Percentiles rank a stretch among this genome's conserved stretches.
Evolutionary conservation across 37 sponge, comb jelly and placozoan species (phyloP).

Genomic region (Ephydatia muelleri): DNA sequence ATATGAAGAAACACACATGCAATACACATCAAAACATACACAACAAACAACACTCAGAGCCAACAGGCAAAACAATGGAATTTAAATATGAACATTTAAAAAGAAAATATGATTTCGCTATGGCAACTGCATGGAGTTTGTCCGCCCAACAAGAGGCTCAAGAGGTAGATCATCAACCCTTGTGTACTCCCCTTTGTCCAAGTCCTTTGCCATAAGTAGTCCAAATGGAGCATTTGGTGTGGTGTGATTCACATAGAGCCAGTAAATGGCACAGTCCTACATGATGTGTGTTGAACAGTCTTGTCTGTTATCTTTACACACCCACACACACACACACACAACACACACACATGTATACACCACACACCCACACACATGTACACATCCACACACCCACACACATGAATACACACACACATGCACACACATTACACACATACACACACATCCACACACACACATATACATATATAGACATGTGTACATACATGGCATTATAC

Average conservation of each 20-base stretch:
- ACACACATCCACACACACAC: too few relatives aligned
- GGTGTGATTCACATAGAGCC: conserved; percentile 51
- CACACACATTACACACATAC: not conserved
- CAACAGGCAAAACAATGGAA: too few relatives aligned
- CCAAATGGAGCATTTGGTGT: conserved; percentile 71
- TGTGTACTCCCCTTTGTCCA: conserved; percentile 79
- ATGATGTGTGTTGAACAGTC: not conserved
- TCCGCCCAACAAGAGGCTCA: conserved; percentile 2
- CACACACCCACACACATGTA: not conserved
- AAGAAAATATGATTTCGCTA: not conserved
- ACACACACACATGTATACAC: not conserved
- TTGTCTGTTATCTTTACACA: not conserved
- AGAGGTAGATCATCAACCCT: conserved; percentile 55
- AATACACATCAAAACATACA: not conserved
- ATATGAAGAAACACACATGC: too few relatives aligned
- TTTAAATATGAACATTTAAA: not conserved
- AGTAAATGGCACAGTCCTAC: conserved; percentile 63
- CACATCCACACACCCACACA: not conserved
- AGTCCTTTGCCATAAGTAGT: conserved; percentile 78
- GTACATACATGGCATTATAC: not conserved
- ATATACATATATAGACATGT: too few relatives aligned
- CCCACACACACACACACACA: not conserved
- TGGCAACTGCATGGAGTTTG: not conserved
- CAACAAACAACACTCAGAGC: too few relatives aligned
- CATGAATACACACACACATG: not conserved